A percentile compares a stretch with the other conserved stretches of the same genome.
Evolutionary conservation across 2,888 invertebrate species (phyloP).

Genomic region (Patella pellucida): DNA sequence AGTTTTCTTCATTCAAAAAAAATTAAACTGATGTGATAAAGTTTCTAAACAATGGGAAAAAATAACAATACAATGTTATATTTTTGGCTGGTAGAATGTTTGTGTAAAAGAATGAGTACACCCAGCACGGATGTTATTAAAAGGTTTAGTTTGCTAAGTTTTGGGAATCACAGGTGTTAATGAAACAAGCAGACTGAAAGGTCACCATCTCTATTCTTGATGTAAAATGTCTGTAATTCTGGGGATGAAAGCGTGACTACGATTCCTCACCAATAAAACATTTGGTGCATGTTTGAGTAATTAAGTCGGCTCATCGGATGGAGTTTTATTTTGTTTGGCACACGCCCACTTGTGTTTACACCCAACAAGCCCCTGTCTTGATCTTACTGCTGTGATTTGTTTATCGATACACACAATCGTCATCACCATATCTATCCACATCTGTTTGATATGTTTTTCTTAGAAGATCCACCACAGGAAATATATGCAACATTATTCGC

Average conservation of each 20-base stretch:
- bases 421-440: background rate
- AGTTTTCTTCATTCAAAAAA: too few species aligned
- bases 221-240: conserved; percentile 11
- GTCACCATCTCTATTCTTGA: conserved; percentile 12
- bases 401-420: conserved; percentile 10
- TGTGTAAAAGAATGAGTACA: conserved; percentile 10
- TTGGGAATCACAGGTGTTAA: conserved; percentile 10
- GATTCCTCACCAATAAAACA: conserved; percentile 27
- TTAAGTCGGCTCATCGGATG: conserved; percentile 27
- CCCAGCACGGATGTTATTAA: conserved; percentile 10
- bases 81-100: conserved; percentile 10
- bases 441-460: conserved; percentile 6
- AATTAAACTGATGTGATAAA: background rate
- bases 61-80: conserved; percentile 7
- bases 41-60: conserved; percentile 1
- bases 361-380: conserved; percentile 19
- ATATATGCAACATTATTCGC: background rate
- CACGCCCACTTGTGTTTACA: conserved; percentile 36
- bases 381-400: conserved; percentile 11
- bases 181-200: conserved; percentile 12
- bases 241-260: conserved; percentile 8
- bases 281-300: conserved; percentile 36
- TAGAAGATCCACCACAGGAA: conserved; percentile 6
- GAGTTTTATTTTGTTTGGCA: conserved; percentile 32
- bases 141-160: conserved; percentile 9